A percentile compares a stretch with the other conserved stretches of the same genome.
Evolutionary conservation across 35 echinoderm and acorn worm genomes (phyloP).

Genomic region (Heliocidaris tuberculata): DNA sequence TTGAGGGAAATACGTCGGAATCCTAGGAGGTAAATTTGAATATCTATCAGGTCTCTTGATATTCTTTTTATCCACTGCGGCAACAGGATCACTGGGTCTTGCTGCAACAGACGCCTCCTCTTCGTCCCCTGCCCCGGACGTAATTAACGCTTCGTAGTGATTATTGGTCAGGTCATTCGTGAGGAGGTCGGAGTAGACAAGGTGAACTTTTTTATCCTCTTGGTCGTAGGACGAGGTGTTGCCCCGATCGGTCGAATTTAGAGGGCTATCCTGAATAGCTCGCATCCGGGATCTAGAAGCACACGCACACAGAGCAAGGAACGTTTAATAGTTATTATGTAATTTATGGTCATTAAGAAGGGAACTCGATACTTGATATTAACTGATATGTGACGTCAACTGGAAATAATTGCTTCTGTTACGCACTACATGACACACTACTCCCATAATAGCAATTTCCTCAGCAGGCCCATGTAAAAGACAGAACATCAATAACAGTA

Average conservation of each 20-base stretch:
- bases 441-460: no score
- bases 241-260: background rate
- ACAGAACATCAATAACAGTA: no score
- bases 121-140: background rate
- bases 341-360: background rate
- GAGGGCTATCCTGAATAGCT: constrained; percentile 39
- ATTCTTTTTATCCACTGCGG: background rate
- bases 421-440: no score
- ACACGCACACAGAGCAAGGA: background rate
- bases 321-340: background rate
- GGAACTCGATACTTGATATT: background rate
- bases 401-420: background rate
- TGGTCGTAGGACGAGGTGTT: constrained; percentile 34
- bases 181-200: constrained; percentile 31
- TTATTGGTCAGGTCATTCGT: constrained; percentile 27
- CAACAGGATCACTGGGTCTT: background rate
- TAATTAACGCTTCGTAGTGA: constrained; percentile 43
- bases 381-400: background rate
- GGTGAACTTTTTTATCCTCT: constrained; percentile 21
- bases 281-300: constrained; percentile 29
- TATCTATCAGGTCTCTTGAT: background rate
- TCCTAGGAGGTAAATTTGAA: background rate
- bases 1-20: constrained; percentile 20
- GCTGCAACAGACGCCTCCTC: background rate
- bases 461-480: no score